Evolutionary conservation across 35 echinoderm and acorn worm species (phyloP).

Genomic region (Holothuria glaberrima): DNA sequence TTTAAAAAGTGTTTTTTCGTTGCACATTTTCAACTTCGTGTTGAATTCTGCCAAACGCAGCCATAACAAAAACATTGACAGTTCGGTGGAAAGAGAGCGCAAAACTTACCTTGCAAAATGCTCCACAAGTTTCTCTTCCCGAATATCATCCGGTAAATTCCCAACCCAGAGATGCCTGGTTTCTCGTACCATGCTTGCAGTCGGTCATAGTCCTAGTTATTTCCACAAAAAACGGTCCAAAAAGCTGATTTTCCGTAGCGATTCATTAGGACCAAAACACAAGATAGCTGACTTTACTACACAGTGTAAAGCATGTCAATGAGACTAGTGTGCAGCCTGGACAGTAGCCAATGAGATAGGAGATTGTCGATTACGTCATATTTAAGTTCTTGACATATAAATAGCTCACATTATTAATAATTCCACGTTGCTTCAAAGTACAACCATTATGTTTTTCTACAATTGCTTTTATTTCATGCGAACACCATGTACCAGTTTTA

Average conservation of each 20-base stretch:
- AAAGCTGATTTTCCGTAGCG: constrained; percentile 54
- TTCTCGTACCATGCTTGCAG: constrained; percentile 99
- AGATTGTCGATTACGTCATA: constrained; percentile 39
- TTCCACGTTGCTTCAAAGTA: constrained; percentile 43
- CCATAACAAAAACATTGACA: constrained; percentile 56
- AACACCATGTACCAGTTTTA: too few relatives aligned
- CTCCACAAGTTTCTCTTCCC: constrained; percentile 96
- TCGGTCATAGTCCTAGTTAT: constrained; percentile 93
- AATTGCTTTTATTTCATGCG: too few relatives aligned
- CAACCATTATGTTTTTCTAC: background rate
- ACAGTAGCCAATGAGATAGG: constrained; percentile 30
- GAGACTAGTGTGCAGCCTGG: constrained; percentile 30
- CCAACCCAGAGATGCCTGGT: constrained; percentile 99
- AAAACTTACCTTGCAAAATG: constrained; percentile 97
- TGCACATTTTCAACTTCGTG: background rate
- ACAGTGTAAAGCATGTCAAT: constrained; percentile 57
- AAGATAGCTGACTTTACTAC: constrained; percentile 58
- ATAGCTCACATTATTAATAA: constrained; percentile 50
- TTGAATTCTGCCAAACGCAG: constrained; percentile 9
- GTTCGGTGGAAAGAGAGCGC: background rate
- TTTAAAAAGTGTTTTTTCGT: background rate
- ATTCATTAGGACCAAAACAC: constrained; percentile 56
- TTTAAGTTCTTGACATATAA: constrained; percentile 53
- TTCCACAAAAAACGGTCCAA: constrained; percentile 61
- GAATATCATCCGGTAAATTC: constrained; percentile 99